phyloP scores from a whole-genome alignment of 2,113 vertebrate genomes.

The Castor canadensis region DNA sequence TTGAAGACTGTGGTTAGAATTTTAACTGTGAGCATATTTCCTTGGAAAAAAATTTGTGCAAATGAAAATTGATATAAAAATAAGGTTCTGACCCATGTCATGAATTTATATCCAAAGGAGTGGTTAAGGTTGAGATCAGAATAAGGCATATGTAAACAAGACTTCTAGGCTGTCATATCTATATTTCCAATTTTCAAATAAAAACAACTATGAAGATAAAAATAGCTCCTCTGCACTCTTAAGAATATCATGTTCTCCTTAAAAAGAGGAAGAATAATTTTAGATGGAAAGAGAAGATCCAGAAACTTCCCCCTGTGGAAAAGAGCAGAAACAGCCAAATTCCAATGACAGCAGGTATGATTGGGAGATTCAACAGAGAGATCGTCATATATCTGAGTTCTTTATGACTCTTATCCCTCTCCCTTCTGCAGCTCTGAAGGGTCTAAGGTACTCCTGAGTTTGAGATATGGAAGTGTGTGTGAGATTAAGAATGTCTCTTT shows the following conservation, averaged over 20 bases:
- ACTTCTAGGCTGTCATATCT: neutral
- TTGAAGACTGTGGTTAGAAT: neutral
- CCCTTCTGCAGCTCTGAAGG: neutral
- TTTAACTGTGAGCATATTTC: slow-evolving; percentile 2
- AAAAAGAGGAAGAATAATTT: neutral
- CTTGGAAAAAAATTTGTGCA: neutral
- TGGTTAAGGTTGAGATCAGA: neutral
- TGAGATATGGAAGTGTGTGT: neutral
- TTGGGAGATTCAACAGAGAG: neutral
- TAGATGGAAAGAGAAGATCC: neutral
- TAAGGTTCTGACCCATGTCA: neutral
- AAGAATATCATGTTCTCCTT: neutral
- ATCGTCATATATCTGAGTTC: too few relatives aligned
- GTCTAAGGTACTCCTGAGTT: neutral
- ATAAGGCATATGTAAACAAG: neutral
- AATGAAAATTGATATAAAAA: slow-evolving; percentile 10
- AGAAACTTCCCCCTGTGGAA: neutral
- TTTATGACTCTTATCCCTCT: neutral
- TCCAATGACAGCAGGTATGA: neutral
- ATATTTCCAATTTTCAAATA: neutral
- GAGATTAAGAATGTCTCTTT: neutral
- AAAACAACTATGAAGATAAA: neutral
- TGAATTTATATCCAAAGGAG: neutral
- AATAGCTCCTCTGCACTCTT: neutral
- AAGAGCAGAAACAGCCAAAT: neutral